Evolutionary conservation across 2,888 invertebrate genomes (phyloP), one percentile per base, ranked within the genome.

Genomic region (Drosophila gaucha): DNA sequence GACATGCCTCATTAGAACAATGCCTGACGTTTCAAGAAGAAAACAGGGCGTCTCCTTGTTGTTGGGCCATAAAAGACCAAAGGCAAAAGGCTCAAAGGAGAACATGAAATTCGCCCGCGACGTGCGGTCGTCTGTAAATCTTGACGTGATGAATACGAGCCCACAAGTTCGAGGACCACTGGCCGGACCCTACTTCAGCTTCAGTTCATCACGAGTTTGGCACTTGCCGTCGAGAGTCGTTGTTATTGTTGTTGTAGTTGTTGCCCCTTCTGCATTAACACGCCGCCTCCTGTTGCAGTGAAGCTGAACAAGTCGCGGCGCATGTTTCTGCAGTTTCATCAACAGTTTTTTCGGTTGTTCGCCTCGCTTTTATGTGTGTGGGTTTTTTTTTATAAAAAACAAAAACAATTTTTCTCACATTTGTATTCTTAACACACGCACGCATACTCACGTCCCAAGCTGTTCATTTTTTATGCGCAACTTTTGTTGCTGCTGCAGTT

Each of bases 241-340:
- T 64, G 51, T 46, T 67, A 46, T 65, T 73, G 43, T 56, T 59
- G 35, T 58, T 64, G 47, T 41, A 51, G 57, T 1, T 58, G 35
- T 57, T 60, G 52, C 46, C 47, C 50, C 47, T 76, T 79, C 70
- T 69, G 79, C 74, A 80, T 79, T 74, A 78, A 79, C 63, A 63
- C 62, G 70, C 68, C 56, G 58, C 51, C 75, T 72, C 75, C 80
- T 86, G 80, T 80, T 86, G 80, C 87, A 80, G 67, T 83, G 60
- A 58, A 55, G 57, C 66, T 64, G 38, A 77, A 55, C 63, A 67
- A 44, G 70, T 51, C 36, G 62, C 46, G 69, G 47, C 16, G 56
- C 70, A 56, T 59, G 64, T 26, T 56, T 50, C 46, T 41, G 51
- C 59, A 64, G 44, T 70, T 70, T 58, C 54, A 77, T 36, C 49